phyloP scores from a whole-genome alignment of 2,113 vertebrate genomes.

The Triplophysa dalaica region DNA sequence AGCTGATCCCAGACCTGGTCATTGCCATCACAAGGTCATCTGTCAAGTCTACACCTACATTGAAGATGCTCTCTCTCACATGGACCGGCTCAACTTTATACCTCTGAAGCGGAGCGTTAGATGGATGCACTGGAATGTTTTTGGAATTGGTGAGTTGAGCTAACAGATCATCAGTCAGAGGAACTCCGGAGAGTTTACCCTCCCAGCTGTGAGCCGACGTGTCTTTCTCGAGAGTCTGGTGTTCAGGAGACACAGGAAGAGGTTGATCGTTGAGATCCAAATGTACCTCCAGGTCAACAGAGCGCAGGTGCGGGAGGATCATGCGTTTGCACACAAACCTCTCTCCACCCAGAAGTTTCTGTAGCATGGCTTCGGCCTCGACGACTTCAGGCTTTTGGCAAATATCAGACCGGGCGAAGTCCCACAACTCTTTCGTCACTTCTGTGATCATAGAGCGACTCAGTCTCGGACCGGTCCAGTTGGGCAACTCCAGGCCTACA shows the following conservation, averaged over 20 bases:
- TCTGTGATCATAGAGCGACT: conserved; percentile 70
- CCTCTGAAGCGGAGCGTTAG: not conserved
- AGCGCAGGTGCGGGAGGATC: conserved; percentile 90
- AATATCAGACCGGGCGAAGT: conserved; percentile 76
- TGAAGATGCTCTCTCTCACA: conserved; percentile 52
- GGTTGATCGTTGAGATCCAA: conserved; percentile 74
- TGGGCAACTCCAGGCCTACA: conserved; percentile 83
- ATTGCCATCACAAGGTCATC: conserved; percentile 43
- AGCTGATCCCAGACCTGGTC: not conserved
- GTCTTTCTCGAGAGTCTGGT: not conserved
- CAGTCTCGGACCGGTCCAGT: conserved; percentile 79
- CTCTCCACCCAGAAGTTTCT: conserved; percentile 82
- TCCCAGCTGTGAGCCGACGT: conserved; percentile 43
- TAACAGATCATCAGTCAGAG: conserved; percentile 83
- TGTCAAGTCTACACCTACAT: conserved; percentile 33
- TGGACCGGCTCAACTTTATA: not conserved
- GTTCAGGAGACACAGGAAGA: conserved; percentile 68
- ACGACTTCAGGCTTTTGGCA: conserved; percentile 79
- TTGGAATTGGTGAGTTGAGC: conserved; percentile 69
- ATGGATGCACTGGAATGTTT: not conserved
- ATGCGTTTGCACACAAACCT: conserved; percentile 83
- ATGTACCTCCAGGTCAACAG: conserved; percentile 88
- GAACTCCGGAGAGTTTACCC: conserved; percentile 65
- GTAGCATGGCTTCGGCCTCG: conserved; percentile 75
- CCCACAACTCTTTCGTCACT: conserved; percentile 66